A percentile compares a stretch with the other conserved stretches of the same genome.
Conservation (phyloP, 2,113 vertebrate species). For the Paramormyrops kingsleyae region DNA sequence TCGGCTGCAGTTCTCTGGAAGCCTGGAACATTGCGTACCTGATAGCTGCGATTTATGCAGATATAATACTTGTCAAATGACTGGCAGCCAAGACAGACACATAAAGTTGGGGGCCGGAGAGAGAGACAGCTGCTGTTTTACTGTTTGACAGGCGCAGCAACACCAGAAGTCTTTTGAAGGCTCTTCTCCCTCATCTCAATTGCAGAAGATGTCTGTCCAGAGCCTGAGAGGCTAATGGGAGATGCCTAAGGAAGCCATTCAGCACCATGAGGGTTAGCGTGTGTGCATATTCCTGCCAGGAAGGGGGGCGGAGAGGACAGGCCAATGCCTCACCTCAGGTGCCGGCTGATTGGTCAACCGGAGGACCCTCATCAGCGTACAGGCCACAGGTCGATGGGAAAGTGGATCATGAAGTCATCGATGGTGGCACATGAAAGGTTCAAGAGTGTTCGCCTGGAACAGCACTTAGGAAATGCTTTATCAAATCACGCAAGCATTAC, state of each 20-base stretch:
- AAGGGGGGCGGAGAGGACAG: neutral
- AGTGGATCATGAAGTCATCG: neutral
- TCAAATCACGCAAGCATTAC: neutral
- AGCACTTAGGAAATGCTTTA: neutral
- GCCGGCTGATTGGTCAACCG: neutral
- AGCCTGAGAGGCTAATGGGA: neutral
- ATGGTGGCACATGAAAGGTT: neutral
- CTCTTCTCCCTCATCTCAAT: neutral
- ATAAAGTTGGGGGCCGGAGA: neutral
- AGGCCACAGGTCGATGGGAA: neutral
- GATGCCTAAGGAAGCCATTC: neutral
- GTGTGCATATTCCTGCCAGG: neutral
- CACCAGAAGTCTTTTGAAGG: neutral
- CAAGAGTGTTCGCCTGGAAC: neutral
- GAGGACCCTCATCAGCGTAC: neutral
- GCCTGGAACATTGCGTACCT: neutral
- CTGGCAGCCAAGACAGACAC: neutral
- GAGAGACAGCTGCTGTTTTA: neutral
- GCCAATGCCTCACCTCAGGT: neutral
- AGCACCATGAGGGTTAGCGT: neutral
- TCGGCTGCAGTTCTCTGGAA: neutral
- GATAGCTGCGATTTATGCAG: neutral
- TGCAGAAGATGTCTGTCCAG: neutral
- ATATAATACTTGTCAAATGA: neutral
- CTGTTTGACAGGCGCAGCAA: neutral